Percentiles rank a stretch among this genome's conserved stretches.
Evolutionary conservation across 1,140 invertebrate genomes (phyloP).

Genomic region (Penaeus vannamei): DNA sequence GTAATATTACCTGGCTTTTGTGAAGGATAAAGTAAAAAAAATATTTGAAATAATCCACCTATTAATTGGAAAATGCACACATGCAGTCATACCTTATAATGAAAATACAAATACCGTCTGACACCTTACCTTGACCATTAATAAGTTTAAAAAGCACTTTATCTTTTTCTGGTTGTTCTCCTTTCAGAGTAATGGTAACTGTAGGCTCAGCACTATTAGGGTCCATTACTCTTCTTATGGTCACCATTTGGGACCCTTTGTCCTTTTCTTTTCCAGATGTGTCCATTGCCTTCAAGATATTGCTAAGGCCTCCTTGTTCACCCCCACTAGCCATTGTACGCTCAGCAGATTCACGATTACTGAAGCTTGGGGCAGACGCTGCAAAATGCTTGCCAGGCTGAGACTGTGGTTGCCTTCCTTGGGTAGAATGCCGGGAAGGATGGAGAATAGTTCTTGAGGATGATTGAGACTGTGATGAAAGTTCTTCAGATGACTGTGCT

Average conservation of each 20-base stretch:
- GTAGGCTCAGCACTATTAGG: slow-evolving; percentile 79
- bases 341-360: slow-evolving; percentile 16
- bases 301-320: slow-evolving; percentile 52
- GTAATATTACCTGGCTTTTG: too few relatives aligned
- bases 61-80: too few relatives aligned
- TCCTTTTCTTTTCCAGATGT: slow-evolving; percentile 56
- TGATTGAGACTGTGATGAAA: slow-evolving; percentile 12
- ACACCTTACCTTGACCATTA: slow-evolving; percentile 76
- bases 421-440: slow-evolving; percentile 37
- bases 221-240: slow-evolving; percentile 80
- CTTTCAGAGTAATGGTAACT: slow-evolving; percentile 83
- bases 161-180: slow-evolving; percentile 82
- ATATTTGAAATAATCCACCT: too few relatives aligned
- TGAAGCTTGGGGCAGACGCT: slow-evolving; percentile 7
- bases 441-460: slow-evolving; percentile 40
- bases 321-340: slow-evolving; percentile 9
- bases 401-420: slow-evolving; percentile 25
- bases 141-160: slow-evolving; percentile 82
- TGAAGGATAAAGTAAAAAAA: too few relatives aligned
- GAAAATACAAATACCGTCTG: too few relatives aligned
- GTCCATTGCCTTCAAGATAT: slow-evolving; percentile 64
- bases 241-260: slow-evolving; percentile 79
- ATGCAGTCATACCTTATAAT: too few relatives aligned
- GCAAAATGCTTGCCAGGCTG: slow-evolving; percentile 21
- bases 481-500: slow-evolving; percentile 21